phyloP scores from a whole-genome alignment of 1,140 invertebrate species.

The Drosophila ohnishii region DNA sequence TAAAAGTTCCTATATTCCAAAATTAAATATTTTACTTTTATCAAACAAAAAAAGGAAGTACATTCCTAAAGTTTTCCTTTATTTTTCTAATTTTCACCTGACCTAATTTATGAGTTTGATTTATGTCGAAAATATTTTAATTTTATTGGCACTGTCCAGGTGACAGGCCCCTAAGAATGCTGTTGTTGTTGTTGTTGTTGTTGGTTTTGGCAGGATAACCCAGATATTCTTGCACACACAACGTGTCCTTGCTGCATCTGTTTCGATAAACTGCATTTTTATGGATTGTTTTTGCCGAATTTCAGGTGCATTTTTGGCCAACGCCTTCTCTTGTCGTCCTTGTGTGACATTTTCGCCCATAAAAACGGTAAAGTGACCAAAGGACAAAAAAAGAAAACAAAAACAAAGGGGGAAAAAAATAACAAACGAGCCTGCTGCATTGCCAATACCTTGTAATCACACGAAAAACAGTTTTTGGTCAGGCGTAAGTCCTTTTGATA shows the following conservation, averaged over 20 bases:
- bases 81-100: constrained; percentile 54
- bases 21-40: too few species aligned
- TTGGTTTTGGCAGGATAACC: constrained; percentile 28
- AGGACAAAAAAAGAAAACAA: not conserved
- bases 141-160: constrained; percentile 56
- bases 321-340: constrained; percentile 23
- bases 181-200: constrained; percentile 20
- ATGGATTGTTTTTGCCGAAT: constrained; percentile 34
- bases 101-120: constrained; percentile 68
- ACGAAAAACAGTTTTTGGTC: constrained; percentile 36
- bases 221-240: constrained; percentile 40
- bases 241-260: constrained; percentile 45
- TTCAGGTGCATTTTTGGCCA: constrained; percentile 43
- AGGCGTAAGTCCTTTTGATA: constrained; percentile 49
- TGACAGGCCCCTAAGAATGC: constrained; percentile 20
- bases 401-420: not conserved
- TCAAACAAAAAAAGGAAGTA: not conserved
- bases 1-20: too few species aligned
- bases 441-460: constrained; percentile 34
- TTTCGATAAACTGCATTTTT: constrained; percentile 54
- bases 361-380: constrained; percentile 3
- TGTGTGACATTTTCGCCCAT: constrained; percentile 48
- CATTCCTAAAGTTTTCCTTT: not conserved
- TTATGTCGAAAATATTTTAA: constrained; percentile 73
- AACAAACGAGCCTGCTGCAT: constrained; percentile 11